phyloP scores from a whole-genome alignment of 2,113 vertebrate genomes.

The Sphyrna mokarran region DNA sequence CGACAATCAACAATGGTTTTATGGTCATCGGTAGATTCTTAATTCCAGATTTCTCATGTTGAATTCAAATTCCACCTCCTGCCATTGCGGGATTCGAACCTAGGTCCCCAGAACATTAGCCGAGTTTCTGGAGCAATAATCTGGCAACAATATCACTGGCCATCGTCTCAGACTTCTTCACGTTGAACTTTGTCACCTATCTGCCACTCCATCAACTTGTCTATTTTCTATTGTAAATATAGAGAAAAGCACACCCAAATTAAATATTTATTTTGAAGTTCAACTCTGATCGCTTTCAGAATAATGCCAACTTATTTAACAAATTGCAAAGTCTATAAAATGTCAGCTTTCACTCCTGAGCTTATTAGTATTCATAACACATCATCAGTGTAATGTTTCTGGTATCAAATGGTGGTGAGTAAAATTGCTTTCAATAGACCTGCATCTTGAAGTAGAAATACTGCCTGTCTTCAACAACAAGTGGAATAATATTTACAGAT shows the following conservation, averaged over 20 bases:
- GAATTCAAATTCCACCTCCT: too few relatives aligned
- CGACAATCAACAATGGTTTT: too few relatives aligned
- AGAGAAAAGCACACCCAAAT: not conserved
- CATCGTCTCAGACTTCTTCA: too few relatives aligned
- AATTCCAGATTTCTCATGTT: too few relatives aligned
- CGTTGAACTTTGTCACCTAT: too few relatives aligned
- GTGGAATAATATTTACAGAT: not conserved
- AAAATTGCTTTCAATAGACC: not conserved
- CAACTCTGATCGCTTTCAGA: not conserved
- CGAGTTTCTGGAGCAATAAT: too few relatives aligned
- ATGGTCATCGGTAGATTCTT: too few relatives aligned
- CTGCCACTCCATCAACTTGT: too few relatives aligned
- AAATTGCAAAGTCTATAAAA: not conserved
- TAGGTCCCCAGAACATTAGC: too few relatives aligned
- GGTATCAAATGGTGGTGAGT: not conserved
- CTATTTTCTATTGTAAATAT: too few relatives aligned
- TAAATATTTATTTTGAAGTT: not conserved
- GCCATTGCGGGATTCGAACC: too few relatives aligned
- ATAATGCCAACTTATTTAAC: not conserved
- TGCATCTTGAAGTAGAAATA: not conserved
- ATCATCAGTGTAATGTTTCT: not conserved
- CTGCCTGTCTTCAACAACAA: not conserved
- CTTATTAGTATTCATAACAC: not conserved
- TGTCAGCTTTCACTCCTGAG: not conserved
- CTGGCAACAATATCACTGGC: too few relatives aligned